A percentile compares a stretch with the other conserved stretches of the same genome.
Conservation (phyloP, 2,888 invertebrate species). For the Drosophila melanocephala region DNA sequence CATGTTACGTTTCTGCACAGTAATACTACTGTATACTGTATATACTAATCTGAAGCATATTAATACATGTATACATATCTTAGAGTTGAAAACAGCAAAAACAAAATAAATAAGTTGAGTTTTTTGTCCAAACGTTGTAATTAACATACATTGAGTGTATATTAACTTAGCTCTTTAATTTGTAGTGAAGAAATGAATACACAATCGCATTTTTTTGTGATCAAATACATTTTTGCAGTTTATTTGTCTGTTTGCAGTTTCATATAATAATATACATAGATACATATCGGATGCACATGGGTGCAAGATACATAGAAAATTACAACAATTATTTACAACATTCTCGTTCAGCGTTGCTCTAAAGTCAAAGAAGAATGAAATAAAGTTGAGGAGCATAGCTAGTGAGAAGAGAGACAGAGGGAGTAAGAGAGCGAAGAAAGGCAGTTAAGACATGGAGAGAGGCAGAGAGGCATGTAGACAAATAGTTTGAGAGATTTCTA, state of each 20-base stretch:
- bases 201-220: slow-evolving; percentile 44
- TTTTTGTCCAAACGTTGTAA: neutral
- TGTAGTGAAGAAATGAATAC: neutral
- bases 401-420: neutral
- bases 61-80: neutral
- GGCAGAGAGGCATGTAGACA: neutral
- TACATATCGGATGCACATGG: slow-evolving; percentile 47
- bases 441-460: slow-evolving; percentile 6
- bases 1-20: neutral
- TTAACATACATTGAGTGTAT: neutral
- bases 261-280: slow-evolving; percentile 63
- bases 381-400: slow-evolving; percentile 14
- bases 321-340: slow-evolving; percentile 83
- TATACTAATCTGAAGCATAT: neutral
- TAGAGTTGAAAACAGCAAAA: neutral
- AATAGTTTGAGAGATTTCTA: neutral
- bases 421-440: slow-evolving; percentile 1
- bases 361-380: slow-evolving; percentile 35
- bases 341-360: slow-evolving; percentile 67
- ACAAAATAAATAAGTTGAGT: neutral
- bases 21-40: neutral
- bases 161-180: neutral
- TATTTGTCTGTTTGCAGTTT: slow-evolving; percentile 83
- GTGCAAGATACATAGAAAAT: slow-evolving; percentile 47
- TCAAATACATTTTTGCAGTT: slow-evolving; percentile 83